These are phyloP conservation scores for Eugnorisma glareosa DNA, from an alignment of 2,888 invertebrate species.

Conservation along the genomic window DNA sequence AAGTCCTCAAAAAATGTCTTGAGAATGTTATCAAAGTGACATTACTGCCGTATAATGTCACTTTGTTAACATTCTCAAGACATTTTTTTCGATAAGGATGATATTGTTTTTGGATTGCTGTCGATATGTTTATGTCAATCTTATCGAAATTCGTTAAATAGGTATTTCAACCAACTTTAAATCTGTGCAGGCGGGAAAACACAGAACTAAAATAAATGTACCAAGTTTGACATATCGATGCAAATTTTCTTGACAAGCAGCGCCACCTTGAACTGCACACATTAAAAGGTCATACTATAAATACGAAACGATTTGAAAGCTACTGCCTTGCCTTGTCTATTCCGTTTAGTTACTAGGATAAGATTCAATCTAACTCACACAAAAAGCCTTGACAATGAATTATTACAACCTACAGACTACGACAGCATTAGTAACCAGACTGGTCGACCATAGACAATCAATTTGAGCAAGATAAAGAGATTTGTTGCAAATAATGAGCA, in stretches of 20 bases:
- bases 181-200: not conserved
- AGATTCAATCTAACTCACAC: slow-evolving; percentile 3
- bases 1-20: not conserved
- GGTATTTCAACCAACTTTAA: not conserved
- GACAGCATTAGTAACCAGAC: not conserved
- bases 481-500: slow-evolving; percentile 54
- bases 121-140: not conserved
- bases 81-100: too few species aligned
- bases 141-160: not conserved
- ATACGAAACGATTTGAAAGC: too few species aligned
- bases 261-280: not conserved
- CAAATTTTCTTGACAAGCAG: not conserved
- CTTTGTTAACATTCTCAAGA: too few species aligned
- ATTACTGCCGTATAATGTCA: too few species aligned
- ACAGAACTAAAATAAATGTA: not conserved
- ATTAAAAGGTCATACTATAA: not conserved
- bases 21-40: not conserved
- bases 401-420: slow-evolving; percentile 20
- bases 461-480: slow-evolving; percentile 43
- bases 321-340: not conserved
- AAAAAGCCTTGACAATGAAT: slow-evolving; percentile 44
- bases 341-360: not conserved
- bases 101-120: not conserved
- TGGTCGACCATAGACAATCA: slow-evolving; percentile 44
- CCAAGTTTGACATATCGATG: not conserved